Base-by-base conservation (phyloP, 2,113 vertebrate species). In the Phaethon lepturus region DNA sequence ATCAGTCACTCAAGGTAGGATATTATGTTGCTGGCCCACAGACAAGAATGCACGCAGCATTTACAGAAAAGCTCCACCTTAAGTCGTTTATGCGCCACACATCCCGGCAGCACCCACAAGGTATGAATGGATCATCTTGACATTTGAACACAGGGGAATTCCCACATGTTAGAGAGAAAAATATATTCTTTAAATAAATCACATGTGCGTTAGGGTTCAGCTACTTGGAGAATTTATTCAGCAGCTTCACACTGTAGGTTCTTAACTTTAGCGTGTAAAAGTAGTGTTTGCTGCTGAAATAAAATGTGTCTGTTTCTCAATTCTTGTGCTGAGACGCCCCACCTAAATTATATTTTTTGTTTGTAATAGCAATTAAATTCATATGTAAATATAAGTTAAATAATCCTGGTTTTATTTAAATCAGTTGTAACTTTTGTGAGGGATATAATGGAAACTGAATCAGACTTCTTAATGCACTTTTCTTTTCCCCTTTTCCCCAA, bases 241-340 rank as follows among this genome's bases (percentile, higher is more conserved):
- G 86, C 89, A 91, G 94, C 82, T 74, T 90, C 71, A 55, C 44
- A 17, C 31, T 78, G 49, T 44, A 68, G 35, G 55, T 80, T 77
- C 75, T 74, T 82, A 82, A 60, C 76, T 75, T 83, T 56, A 62
- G 45, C 19, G 11, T 11, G 50, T 67, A 90, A 81, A 82, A 78
- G 25, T 25, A 42, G 49, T 77, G 38, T 62, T 90, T 95, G 94
- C 82, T 96, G 94, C 94, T 92, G 93, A 93, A 91, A 66, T 62
- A 69, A 83, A 91, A 76, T n/a, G 11, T 64, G 12, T 64, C 60
- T 71, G 29, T 69, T 90, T 77, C 73, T 78, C 58, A 44, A 4
- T 74, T 66, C 40, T 42, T 86, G 33, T 55, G 66, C 84, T 74
- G 90, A 58, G 63, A 80, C 87, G 40, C 38, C 64, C 68, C 49